Conservation (phyloP, 2,797 vertebrate species). For the Xiphorhynchus erythropygius region DNA sequence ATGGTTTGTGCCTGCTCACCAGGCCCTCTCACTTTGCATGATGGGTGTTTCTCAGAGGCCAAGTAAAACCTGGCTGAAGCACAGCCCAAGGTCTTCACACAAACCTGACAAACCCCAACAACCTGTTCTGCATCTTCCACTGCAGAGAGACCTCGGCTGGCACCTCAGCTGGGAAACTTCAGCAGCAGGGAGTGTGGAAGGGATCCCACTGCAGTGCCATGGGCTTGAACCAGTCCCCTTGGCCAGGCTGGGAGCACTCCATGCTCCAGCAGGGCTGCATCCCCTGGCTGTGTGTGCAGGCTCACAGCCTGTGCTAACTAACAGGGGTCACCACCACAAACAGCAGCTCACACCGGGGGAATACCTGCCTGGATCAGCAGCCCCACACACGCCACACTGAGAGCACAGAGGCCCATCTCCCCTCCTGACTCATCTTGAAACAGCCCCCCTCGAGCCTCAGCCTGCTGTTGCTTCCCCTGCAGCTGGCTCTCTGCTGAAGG, state of each 20-base stretch:
- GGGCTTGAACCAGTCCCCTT: not conserved
- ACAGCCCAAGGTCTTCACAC: not conserved
- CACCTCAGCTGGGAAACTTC: not conserved
- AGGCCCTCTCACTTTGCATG: not conserved
- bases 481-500: not conserved
- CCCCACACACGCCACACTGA: not conserved
- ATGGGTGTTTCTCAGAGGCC: not conserved
- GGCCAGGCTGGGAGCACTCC: not conserved
- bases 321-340: not conserved
- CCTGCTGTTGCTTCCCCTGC: not conserved
- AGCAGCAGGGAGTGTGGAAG: not conserved
- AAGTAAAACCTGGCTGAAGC: not conserved
- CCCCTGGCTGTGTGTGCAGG: not conserved
- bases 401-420: not conserved
- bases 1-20: not conserved
- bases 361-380: not conserved
- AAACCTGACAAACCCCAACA: not conserved
- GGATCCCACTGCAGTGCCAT: not conserved
- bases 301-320: not conserved
- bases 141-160: not conserved
- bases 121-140: not conserved
- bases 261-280: not conserved
- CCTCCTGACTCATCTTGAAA: not conserved
- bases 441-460: fast-evolving
- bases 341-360: not conserved